Evolutionary conservation across 1,140 invertebrate genomes (phyloP).

Genomic region (Solenopsis invicta): DNA sequence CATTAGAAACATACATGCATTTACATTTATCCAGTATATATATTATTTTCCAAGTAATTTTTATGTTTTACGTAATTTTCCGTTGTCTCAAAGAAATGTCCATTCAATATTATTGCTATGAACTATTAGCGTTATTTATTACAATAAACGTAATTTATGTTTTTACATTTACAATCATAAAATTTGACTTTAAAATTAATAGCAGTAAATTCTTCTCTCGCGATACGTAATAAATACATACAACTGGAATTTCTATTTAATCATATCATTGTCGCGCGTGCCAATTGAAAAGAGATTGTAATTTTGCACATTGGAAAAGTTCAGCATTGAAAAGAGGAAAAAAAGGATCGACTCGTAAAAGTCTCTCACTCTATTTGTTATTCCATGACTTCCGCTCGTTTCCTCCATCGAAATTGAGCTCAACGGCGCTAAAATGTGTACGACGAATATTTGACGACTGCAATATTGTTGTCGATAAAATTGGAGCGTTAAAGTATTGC

Average conservation of each 20-base stretch:
- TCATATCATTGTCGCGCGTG: not conserved
- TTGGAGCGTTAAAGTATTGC: not conserved
- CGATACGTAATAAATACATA: not conserved
- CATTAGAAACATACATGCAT: not conserved
- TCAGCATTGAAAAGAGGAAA: not conserved
- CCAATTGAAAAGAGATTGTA: not conserved
- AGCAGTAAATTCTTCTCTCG: not conserved
- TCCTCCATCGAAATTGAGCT: conserved; percentile 5
- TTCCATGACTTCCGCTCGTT: conserved; percentile 4
- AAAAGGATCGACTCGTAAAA: conserved; percentile 1
- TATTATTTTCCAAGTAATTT: not conserved
- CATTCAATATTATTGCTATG: not conserved
- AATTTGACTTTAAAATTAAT: not conserved
- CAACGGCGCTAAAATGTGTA: not conserved
- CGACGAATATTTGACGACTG: conserved; percentile 17
- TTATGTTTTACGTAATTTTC: not conserved
- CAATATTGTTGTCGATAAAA: conserved; percentile 37
- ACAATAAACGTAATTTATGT: not conserved
- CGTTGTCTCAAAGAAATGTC: not conserved
- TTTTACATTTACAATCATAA: not conserved
- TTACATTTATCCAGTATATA: not conserved
- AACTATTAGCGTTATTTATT: not conserved
- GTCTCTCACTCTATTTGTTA: conserved; percentile 8
- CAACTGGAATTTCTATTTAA: not conserved
- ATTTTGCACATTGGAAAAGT: not conserved